Evolutionary conservation across 2,888 invertebrate genomes (phyloP).

Genomic region (Argyresthia goedartella): DNA sequence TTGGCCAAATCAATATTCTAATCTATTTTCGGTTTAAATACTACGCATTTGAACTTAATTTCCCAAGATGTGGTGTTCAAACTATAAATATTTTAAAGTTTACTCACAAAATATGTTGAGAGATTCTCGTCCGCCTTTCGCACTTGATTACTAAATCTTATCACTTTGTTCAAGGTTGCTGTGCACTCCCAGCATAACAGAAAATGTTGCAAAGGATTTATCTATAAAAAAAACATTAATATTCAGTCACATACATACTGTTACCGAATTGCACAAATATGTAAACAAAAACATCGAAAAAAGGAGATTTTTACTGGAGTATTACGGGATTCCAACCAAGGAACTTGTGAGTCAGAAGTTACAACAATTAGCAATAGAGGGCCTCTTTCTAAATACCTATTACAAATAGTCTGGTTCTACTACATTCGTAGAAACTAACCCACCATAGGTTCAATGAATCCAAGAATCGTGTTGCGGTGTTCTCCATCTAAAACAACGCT

Average conservation of each 20-base stretch:
- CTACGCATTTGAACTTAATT: no score
- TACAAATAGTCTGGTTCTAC: neutral
- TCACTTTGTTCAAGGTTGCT: conserved; percentile 19
- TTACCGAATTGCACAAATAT: neutral
- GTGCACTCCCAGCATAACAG: conserved; percentile 37
- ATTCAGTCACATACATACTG: neutral
- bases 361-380: neutral
- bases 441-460: neutral
- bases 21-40: no score
- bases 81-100: neutral
- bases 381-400: neutral
- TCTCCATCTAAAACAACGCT: neutral
- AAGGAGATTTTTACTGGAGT: neutral
- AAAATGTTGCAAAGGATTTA: neutral
- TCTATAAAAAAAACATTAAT: neutral
- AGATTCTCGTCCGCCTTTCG: conserved; percentile 22
- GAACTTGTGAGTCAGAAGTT: no score
- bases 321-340: no score
- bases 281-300: neutral
- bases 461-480: neutral
- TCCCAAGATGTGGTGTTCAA: neutral
- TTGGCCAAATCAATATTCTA: neutral
- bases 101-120: conserved; percentile 24
- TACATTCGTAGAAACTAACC: neutral
- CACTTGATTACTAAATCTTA: conserved; percentile 28